Conservation (phyloP, 37 sponge, comb jelly and placozoan genomes). For the Crambe crambe region DNA sequence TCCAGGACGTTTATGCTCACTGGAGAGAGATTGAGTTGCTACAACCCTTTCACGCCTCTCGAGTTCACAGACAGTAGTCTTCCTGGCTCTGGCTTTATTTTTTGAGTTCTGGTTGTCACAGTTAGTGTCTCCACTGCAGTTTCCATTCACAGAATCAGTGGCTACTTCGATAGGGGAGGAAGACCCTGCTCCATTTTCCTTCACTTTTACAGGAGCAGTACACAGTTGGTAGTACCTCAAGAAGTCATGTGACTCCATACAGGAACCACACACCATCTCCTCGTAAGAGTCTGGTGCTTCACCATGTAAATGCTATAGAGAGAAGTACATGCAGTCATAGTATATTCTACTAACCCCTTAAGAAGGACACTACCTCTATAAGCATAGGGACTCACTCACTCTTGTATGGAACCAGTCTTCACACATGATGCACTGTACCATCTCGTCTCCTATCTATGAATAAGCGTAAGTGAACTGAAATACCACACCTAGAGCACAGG, state of each 20-base stretch:
- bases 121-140: too few species aligned
- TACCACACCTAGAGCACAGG: too few species aligned
- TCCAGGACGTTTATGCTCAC: constrained; percentile 27
- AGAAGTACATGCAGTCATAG: not conserved
- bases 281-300: constrained; percentile 49
- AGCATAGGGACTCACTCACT: constrained; percentile 44
- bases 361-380: not conserved
- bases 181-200: not conserved
- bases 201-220: constrained; percentile 3
- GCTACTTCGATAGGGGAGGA: not conserved
- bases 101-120: too few species aligned
- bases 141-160: not conserved
- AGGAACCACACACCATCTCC: constrained; percentile 81
- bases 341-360: not conserved
- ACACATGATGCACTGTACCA: constrained; percentile 96
- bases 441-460: constrained; percentile 82
- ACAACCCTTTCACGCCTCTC: not conserved
- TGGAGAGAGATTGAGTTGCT: constrained; percentile 1
- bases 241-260: constrained; percentile 69
- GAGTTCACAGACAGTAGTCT: constrained; percentile 21
- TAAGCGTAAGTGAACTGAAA: too few species aligned
- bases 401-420: constrained; percentile 98
- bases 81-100: not conserved
- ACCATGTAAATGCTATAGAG: constrained; percentile 62
- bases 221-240: constrained; percentile 34